Conservation (phyloP, 2,797 vertebrate species). For the Acanthis flammea region DNA sequence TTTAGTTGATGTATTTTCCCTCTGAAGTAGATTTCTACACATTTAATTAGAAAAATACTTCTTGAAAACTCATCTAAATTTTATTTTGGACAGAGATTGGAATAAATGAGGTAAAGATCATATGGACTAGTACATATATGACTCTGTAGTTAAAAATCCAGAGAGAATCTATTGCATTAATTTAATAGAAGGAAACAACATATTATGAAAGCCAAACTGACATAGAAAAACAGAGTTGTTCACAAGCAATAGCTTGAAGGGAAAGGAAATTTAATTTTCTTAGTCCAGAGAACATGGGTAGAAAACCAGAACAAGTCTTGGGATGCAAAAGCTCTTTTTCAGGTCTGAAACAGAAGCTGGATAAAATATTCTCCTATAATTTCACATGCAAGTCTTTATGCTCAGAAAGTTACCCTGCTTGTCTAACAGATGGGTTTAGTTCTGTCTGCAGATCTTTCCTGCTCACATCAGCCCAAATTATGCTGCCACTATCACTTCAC, state of each 20-base stretch:
- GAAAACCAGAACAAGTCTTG: neutral
- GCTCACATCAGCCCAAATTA: neutral
- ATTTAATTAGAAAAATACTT: neutral
- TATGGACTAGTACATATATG: neutral
- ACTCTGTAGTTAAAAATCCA: neutral
- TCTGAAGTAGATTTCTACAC: neutral
- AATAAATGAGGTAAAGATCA: neutral
- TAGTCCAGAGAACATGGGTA: neutral
- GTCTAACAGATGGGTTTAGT: neutral
- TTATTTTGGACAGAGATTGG: neutral
- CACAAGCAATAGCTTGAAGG: neutral
- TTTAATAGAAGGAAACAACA: neutral
- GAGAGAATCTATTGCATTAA: neutral
- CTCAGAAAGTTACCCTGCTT: neutral
- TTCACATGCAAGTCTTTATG: neutral
- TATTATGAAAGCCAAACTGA: neutral
- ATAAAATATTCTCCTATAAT: neutral
- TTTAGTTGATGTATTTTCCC: neutral
- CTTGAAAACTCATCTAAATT: neutral
- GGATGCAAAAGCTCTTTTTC: neutral
- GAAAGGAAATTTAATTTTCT: neutral
- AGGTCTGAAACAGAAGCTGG: neutral
- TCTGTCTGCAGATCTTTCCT: neutral
- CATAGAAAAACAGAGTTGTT: neutral
- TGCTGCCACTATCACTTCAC: neutral